Base-by-base conservation (phyloP, 1,140 invertebrate genomes). In the Heterodera schachtii region DNA sequence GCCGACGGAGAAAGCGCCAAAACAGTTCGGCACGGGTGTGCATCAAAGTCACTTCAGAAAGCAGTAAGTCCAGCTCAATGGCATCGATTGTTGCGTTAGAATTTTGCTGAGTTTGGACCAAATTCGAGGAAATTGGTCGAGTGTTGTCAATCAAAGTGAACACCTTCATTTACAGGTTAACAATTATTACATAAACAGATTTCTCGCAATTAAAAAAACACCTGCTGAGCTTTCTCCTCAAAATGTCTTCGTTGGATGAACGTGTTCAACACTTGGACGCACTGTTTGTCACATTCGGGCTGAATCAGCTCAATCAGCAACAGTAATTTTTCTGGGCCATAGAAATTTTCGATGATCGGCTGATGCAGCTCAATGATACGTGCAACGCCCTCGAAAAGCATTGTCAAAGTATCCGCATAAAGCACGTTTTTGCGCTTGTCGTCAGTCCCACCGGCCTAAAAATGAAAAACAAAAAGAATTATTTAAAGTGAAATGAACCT, bases 291-390 rank as follows among this genome's bases (percentile, higher is more conserved):
- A 90, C 95, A 97, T 91, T 97, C 95, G 87, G 93, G 93, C 90
- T 97, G 88, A 4, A 89, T 73, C 57, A 88, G 84, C 69, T 90
- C 85, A 47, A 90, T 84, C 11, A 89, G 83, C 80, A 77, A 78
- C 60, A 89, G 57, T 13, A 88, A 70, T 75, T 82, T 84, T 19
- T 84, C 85, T 80, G 86, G 89, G 88, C 96, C 95, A 92, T 98
- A 98, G 91, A 95, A 96, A 8, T 95, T 96, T 90, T 97, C 95
- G 60, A 98, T 93, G 46, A 97, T 92, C 1, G 96, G 95, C 87
- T 97, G 95, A 91, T 97, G 95, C 43, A 95, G 93, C 91, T 97
- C 95, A 67, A 98, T 92, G 41, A 95, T 93, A 70, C 94, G 91
- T 1, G 96, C 96, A 83, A 97, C 94, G 41, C 93, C 93, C 91